phyloP scores from a whole-genome alignment of 2,113 vertebrate genomes.

The Kryptolebias marmoratus region DNA sequence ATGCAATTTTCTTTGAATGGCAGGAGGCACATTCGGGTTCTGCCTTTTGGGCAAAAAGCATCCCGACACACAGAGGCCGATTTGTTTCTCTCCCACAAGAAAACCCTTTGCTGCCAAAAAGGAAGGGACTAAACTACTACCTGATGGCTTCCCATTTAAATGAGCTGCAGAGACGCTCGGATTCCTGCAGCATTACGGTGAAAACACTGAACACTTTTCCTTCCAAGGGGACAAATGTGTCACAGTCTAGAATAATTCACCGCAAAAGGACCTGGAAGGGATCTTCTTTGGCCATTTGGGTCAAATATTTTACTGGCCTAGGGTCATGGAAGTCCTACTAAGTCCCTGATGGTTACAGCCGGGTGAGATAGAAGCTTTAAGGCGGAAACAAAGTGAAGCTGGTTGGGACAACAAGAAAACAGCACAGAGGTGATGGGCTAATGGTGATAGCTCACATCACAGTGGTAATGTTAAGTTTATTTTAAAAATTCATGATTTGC shows the following conservation, averaged over 20 bases:
- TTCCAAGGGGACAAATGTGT: conserved; percentile 52
- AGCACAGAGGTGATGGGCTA: too few species aligned
- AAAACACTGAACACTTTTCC: conserved; percentile 54
- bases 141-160: conserved; percentile 51
- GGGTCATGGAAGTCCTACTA: conserved; percentile 47
- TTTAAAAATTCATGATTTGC: too few species aligned
- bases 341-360: conserved; percentile 20
- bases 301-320: conserved; percentile 73
- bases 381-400: too few species aligned
- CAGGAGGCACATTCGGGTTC: conserved; percentile 52
- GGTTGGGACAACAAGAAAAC: too few species aligned
- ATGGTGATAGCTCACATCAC: too few species aligned
- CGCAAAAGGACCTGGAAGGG: conserved; percentile 42
- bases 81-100: conserved; percentile 43
- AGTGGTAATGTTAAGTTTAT: too few species aligned
- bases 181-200: conserved; percentile 54
- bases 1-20: conserved; percentile 50
- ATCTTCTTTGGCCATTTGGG: conserved; percentile 59
- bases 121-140: conserved; percentile 39
- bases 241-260: conserved; percentile 67
- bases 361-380: too few species aligned
- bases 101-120: conserved; percentile 37
- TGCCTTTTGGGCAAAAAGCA: conserved; percentile 44
- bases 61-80: conserved; percentile 60
- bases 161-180: conserved; percentile 39